Evolutionary conservation across 2,888 invertebrate species (phyloP), one percentile per base, ranked within the genome.

Genomic region (Pantelozetes paolii): DNA sequence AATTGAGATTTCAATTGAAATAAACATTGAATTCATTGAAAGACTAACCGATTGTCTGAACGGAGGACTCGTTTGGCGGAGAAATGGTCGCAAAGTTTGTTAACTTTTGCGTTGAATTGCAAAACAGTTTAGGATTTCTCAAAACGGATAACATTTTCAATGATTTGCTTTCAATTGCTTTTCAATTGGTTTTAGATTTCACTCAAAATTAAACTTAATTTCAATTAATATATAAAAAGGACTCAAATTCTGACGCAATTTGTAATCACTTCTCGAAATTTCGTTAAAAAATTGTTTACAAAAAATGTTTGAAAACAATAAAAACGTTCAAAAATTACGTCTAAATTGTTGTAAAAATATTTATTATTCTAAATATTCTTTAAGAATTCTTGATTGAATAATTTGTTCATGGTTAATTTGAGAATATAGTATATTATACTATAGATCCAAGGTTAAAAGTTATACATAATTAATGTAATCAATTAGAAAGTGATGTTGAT

Each of bases 231-330:
- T 13, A 18, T 45, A 50, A n/a, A 36, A 36, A 36, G 6, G 36
- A 36, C 11, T 36, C 6, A 36, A 36, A 36, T 50, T 50, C 50
- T 50, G 50, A 50, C 20, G 50, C 50, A 50, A 50, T 50, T 15
- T 8, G 20, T n/a, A 50, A 20, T 5, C 3, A 8, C 20, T 50
- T 50, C 50, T 1, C n/a, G n/a, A n/a, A n/a, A n/a, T n/a, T n/a
- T n/a, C n/a, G n/a, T n/a, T n/a, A n/a, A n/a, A n/a, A 50, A 50
- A 50, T 18, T 50, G 50, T 50, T 50, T 50, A 50, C 50, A 50
- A 50, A 50, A 45, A 45, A n/a, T n/a, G n/a, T n/a, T n/a, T n/a
- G n/a, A n/a, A n/a, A n/a, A n/a, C n/a, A n/a, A n/a, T n/a, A n/a
- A n/a, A n/a, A n/a, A n/a, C n/a, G n/a, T n/a, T n/a, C n/a, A n/a